A percentile compares a stretch with the other conserved stretches of the same genome.
phyloP scores from a whole-genome alignment of 2,888 invertebrate genomes.

The Drosophila limbata region DNA sequence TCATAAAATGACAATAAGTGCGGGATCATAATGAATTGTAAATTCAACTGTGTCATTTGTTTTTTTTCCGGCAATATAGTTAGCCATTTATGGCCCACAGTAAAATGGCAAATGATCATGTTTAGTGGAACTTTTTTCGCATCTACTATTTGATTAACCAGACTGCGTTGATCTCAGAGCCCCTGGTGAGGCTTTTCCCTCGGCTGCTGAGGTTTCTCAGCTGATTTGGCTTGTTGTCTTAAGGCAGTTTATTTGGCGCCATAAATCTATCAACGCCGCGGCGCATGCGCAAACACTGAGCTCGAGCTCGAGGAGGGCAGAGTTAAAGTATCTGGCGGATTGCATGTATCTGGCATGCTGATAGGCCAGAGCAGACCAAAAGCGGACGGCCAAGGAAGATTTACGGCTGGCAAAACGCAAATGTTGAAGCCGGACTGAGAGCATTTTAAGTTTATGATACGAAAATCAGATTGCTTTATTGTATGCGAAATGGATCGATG shows the following conservation, averaged over 20 bases:
- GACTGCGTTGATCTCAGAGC: slow-evolving; percentile 25
- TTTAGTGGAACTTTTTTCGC: slow-evolving; percentile 64
- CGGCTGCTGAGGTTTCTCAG: slow-evolving; percentile 19
- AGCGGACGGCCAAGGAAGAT: slow-evolving; percentile 55
- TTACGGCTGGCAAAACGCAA: slow-evolving; percentile 72
- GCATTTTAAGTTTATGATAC: slow-evolving; percentile 77
- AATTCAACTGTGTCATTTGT: slow-evolving; percentile 27
- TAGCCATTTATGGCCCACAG: slow-evolving; percentile 42
- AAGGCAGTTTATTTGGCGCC: slow-evolving; percentile 84
- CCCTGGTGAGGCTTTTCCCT: slow-evolving; percentile 6
- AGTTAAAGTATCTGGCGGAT: slow-evolving; percentile 42
- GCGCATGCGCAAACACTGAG: slow-evolving; percentile 73
- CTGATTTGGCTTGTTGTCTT: slow-evolving; percentile 76
- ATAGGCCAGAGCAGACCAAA: slow-evolving; percentile 47
- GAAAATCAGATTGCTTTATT: slow-evolving; percentile 80
- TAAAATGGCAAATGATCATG: slow-evolving; percentile 70
- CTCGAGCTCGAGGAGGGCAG: background rate
- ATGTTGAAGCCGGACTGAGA: slow-evolving; percentile 52
- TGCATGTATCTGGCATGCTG: slow-evolving; percentile 61
- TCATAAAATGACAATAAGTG: background rate
- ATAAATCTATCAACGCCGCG: slow-evolving; percentile 83
- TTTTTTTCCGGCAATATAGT: slow-evolving; percentile 9
- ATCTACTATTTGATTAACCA: slow-evolving; percentile 73
- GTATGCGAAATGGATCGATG: slow-evolving; percentile 77
- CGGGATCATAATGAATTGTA: slow-evolving; percentile 15